Evolutionary conservation across 2,888 invertebrate species (phyloP).

Genomic region (Mythimna impura): DNA sequence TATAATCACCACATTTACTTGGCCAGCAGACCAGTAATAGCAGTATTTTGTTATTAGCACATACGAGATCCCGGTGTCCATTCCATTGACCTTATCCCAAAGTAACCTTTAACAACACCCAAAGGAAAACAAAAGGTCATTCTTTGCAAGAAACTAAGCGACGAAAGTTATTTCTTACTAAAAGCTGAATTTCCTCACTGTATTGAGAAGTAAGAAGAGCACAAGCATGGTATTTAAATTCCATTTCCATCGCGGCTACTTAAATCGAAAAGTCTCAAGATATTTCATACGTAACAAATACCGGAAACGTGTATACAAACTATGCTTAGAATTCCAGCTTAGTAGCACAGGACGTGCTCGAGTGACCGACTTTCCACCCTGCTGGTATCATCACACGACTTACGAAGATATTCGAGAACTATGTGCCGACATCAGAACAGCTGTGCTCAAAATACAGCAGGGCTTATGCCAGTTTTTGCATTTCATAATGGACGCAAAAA

Average conservation of each 20-base stretch:
- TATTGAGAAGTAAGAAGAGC: slow-evolving; percentile 12
- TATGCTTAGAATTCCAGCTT: slow-evolving; percentile 69
- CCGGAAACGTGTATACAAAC: slow-evolving; percentile 63
- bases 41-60: slow-evolving; percentile 32
- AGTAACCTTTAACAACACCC: slow-evolving; percentile 22
- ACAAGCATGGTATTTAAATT: slow-evolving; percentile 50
- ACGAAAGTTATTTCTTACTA: slow-evolving; percentile 22
- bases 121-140: slow-evolving; percentile 21
- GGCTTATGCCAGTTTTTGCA: slow-evolving; percentile 6
- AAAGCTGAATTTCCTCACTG: slow-evolving; percentile 11
- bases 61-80: slow-evolving; percentile 8
- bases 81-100: slow-evolving; percentile 36
- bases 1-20: background rate
- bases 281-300: slow-evolving; percentile 67
- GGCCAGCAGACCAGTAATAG: slow-evolving; percentile 14
- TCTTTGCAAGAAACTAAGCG: slow-evolving; percentile 17
- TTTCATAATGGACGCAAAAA: slow-evolving; percentile 32
- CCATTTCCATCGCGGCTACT: slow-evolving; percentile 43
- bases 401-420: slow-evolving; percentile 69
- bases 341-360: slow-evolving; percentile 71
- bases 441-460: slow-evolving; percentile 66
- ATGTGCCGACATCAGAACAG: slow-evolving; percentile 71
- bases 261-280: slow-evolving; percentile 55
- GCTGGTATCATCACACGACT: slow-evolving; percentile 66
- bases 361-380: slow-evolving; percentile 72